Conservation (phyloP, 2,113 vertebrate species). For the Halcyon senegalensis region DNA sequence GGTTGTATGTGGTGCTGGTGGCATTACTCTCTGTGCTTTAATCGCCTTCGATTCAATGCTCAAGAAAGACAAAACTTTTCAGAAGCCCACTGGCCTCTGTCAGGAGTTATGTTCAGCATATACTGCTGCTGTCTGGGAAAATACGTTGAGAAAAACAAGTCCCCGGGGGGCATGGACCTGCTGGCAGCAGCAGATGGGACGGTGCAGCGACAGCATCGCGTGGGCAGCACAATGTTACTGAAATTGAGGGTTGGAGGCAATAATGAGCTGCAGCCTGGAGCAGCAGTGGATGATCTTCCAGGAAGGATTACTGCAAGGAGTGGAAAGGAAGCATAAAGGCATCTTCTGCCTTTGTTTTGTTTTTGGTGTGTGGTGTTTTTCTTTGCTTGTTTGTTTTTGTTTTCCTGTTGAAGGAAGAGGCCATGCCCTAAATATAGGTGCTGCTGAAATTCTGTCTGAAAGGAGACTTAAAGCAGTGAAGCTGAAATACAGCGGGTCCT, state of each 20-base stretch:
- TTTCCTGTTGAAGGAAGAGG: background rate
- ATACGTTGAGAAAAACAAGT: rapidly evolving
- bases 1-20: background rate
- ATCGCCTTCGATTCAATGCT: background rate
- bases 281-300: background rate
- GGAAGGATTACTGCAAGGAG: background rate
- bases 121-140: background rate
- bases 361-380: too few relatives aligned
- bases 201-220: background rate
- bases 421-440: background rate
- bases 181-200: rapidly evolving
- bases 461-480: background rate
- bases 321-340: background rate
- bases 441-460: background rate
- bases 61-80: rapidly evolving
- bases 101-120: background rate
- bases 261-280: background rate
- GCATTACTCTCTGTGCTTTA: background rate
- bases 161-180: rapidly evolving
- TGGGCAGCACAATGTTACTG: rapidly evolving
- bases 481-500: rapidly evolving
- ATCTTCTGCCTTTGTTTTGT: background rate
- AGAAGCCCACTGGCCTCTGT: background rate
- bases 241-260: background rate
- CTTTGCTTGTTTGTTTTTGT: background rate